A percentile compares a stretch with the other conserved stretches of the same genome.
These are phyloP conservation scores for Pocillopora meandrina DNA, from an alignment of 92 coral and sea anemone genomes.

Conservation along the genomic window DNA sequence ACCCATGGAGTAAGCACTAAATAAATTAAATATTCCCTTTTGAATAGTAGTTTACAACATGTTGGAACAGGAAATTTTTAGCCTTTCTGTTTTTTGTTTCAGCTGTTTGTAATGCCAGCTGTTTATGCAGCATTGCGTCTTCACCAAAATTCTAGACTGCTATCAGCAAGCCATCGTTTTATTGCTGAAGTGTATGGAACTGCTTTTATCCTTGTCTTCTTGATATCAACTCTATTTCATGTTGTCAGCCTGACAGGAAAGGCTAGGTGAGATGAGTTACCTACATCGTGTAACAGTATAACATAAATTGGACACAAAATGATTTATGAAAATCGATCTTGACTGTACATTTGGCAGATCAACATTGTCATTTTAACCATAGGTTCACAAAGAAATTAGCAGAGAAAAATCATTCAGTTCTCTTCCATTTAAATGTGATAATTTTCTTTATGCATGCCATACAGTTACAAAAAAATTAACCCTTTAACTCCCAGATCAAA, in stretches of 20 bases:
- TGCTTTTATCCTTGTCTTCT: conserved; percentile 70
- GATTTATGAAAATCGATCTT: not conserved
- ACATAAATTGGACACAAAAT: not conserved
- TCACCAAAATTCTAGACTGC: conserved; percentile 48
- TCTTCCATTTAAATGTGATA: too few species aligned
- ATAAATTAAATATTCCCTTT: too few species aligned
- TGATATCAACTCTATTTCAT: conserved; percentile 86
- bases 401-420: too few species aligned
- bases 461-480: too few species aligned
- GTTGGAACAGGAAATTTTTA: not conserved
- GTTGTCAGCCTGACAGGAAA: conserved; percentile 66
- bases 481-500: too few species aligned
- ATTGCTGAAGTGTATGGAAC: conserved; percentile 90
- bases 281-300: not conserved
- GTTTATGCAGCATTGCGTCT: conserved; percentile 64
- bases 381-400: too few species aligned
- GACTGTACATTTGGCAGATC: too few species aligned
- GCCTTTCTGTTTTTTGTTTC: not conserved
- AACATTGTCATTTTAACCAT: too few species aligned
- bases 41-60: too few species aligned
- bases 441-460: too few species aligned
- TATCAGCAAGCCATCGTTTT: conserved; percentile 64
- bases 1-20: conserved; percentile 87
- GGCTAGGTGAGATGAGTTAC: conserved; percentile 60
- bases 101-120: conserved; percentile 89